phyloP scores from a whole-genome alignment of 1,140 invertebrate genomes.

The Gonatopus flavifemur region DNA sequence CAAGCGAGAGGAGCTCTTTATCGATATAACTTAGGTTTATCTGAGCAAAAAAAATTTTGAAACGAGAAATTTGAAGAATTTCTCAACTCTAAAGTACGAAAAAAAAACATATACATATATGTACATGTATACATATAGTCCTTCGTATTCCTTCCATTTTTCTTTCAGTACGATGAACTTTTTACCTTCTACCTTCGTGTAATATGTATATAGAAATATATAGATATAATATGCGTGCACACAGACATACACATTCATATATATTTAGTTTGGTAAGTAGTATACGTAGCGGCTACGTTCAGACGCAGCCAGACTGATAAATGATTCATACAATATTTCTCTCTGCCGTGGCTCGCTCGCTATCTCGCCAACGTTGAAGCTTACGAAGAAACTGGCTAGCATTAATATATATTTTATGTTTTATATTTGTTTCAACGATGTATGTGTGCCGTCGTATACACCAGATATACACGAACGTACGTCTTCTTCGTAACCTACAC shows the following conservation, averaged over 20 bases:
- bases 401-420: conserved; percentile 48
- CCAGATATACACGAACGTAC: background rate
- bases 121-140: background rate
- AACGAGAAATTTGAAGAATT: too few relatives aligned
- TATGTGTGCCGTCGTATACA: conserved; percentile 1
- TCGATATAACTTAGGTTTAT: too few relatives aligned
- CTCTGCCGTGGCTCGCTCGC: conserved; percentile 28
- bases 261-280: conserved; percentile 9
- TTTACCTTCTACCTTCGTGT: conserved; percentile 13
- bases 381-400: conserved; percentile 43
- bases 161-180: conserved; percentile 24
- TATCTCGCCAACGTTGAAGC: conserved; percentile 35
- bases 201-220: conserved; percentile 8
- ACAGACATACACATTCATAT: background rate
- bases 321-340: conserved; percentile 47
- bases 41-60: too few relatives aligned
- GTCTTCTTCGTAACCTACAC: too few relatives aligned
- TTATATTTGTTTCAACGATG: conserved; percentile 35
- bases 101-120: too few relatives aligned
- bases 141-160: conserved; percentile 25
- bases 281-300: conserved; percentile 19
- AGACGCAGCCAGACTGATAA: conserved; percentile 48
- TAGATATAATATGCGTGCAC: conserved; percentile 4
- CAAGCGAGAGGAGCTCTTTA: too few relatives aligned
- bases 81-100: too few relatives aligned